phyloP scores from a whole-genome alignment of 2,888 invertebrate genomes.

The Ophion obscuratus region DNA sequence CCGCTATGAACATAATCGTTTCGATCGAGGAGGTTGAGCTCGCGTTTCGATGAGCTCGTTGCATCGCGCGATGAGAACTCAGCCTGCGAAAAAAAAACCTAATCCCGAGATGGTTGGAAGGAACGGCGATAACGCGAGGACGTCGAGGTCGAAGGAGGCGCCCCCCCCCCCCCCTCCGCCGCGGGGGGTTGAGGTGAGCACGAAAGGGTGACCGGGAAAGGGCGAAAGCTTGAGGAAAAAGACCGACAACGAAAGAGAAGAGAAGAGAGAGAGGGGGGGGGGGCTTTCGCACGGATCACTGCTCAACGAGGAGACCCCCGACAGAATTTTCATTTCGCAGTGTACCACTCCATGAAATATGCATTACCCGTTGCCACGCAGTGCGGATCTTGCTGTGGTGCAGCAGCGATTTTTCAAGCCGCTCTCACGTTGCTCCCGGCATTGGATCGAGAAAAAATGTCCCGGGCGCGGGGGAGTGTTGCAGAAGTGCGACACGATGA shows the following conservation, averaged over 20 bases:
- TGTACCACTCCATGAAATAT: slow-evolving; percentile 76
- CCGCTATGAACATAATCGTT: slow-evolving; percentile 25
- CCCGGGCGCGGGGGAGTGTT: slow-evolving; percentile 16
- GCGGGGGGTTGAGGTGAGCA: slow-evolving; percentile 10
- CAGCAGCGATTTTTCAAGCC: slow-evolving; percentile 74
- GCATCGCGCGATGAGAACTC: not conserved
- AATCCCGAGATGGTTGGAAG: slow-evolving; percentile 44
- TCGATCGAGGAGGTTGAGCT: slow-evolving; percentile 45
- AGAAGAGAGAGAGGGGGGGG: slow-evolving; percentile 27
- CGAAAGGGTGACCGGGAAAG: not conserved
- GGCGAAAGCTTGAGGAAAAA: not conserved
- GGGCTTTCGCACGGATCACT: slow-evolving; percentile 63
- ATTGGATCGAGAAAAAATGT: slow-evolving; percentile 35
- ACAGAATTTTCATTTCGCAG: slow-evolving; percentile 74
- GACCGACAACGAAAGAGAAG: not conserved
- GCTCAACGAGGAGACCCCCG: slow-evolving; percentile 56
- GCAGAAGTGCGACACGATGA: slow-evolving; percentile 36
- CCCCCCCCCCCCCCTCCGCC: too few relatives aligned
- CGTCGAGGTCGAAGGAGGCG: slow-evolving; percentile 15
- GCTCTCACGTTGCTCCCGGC: slow-evolving; percentile 48
- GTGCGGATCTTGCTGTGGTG: slow-evolving; percentile 43
- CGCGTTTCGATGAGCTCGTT: slow-evolving; percentile 35
- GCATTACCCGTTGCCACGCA: slow-evolving; percentile 68
- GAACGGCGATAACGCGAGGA: slow-evolving; percentile 49
- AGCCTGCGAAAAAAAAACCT: slow-evolving; percentile 29